Conservation (phyloP, 2,113 vertebrate species). For the Nothoprocta perdicaria region DNA sequence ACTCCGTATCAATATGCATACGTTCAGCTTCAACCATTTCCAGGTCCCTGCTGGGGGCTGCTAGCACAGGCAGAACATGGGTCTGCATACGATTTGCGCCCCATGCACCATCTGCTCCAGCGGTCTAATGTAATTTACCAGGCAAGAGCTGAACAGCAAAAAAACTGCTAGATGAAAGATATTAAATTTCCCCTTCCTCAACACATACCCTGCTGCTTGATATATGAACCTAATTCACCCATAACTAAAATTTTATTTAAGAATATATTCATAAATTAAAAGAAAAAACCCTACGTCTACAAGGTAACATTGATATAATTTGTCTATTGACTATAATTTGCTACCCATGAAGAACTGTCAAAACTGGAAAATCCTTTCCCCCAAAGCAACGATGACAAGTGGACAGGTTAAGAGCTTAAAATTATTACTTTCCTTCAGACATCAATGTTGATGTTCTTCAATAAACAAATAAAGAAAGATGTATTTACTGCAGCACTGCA, state of each 20-base stretch:
- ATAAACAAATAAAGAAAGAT: not conserved
- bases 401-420: not conserved
- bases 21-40: slow-evolving; percentile 49
- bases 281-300: not conserved
- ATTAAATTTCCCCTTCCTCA: slow-evolving; percentile 48
- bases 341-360: not conserved
- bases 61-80: slow-evolving; percentile 47
- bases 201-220: slow-evolving; percentile 38
- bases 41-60: slow-evolving; percentile 46
- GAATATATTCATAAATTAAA: slow-evolving; percentile 7
- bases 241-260: slow-evolving; percentile 47
- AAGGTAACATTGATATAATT: slow-evolving; percentile 20
- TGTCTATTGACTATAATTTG: slow-evolving; percentile 6
- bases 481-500: not conserved
- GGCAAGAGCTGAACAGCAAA: slow-evolving; percentile 13
- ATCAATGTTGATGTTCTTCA: not conserved
- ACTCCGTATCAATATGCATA: not conserved
- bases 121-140: slow-evolving; percentile 61
- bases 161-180: not conserved
- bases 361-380: not conserved
- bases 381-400: not conserved
- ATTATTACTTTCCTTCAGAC: not conserved
- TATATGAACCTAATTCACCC: slow-evolving; percentile 47
- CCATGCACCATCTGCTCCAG: slow-evolving; percentile 64
- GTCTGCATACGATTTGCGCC: slow-evolving; percentile 26